Base-by-base conservation (phyloP, 1,140 invertebrate genomes). In the Zaprionus ghesquierei region DNA sequence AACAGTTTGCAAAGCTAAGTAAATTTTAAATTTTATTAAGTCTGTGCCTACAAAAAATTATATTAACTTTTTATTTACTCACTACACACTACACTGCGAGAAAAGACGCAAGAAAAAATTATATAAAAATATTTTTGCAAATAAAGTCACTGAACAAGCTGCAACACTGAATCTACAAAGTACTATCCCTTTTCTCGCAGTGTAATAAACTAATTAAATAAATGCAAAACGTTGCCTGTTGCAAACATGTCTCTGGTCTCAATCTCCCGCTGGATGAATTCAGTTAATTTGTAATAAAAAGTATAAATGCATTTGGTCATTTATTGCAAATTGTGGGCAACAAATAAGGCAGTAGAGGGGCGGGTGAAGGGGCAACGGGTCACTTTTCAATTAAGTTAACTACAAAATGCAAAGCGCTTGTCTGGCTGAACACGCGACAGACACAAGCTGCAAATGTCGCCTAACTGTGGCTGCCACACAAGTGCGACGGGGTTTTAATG, bases 361-460 rank as follows among this genome's bases (percentile, higher is more conserved):
- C 18, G 5, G 2, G 44, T 60, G 63, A 76, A 65, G 66, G 51
- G 72, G 53, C 23, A 22, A 41, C 41, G 56, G 64, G 35, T 41
- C 58, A 66, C 18, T 64, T 66, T 76, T 51, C 63, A 84, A 85
- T 85, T 77, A 53, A 69, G 64, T 79, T 84, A 79, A 79, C 64
- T 55, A 64, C 22, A 53, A 70, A 29, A 41, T 15, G 46, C 25
- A 29, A 44, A 31, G 35, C 54, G 31, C 41, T 56, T 38, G n/a
- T 31, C 29, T 25, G 53, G 12, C 15, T 61, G 58, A 46, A 44
- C 23, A 31, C 20, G 8, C 22, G 18, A 35, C 0, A 35, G 1
- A 31, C 29, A 54, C 15, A n/a, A 13, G 59, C 31, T n/a, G n/a
- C 15, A 23, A 44, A 41, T 18, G 2, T 10, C 10, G 10, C 23